Evolutionary conservation across 2,113 vertebrate species (phyloP).

Genomic region (Myrmecophaga tridactyla): DNA sequence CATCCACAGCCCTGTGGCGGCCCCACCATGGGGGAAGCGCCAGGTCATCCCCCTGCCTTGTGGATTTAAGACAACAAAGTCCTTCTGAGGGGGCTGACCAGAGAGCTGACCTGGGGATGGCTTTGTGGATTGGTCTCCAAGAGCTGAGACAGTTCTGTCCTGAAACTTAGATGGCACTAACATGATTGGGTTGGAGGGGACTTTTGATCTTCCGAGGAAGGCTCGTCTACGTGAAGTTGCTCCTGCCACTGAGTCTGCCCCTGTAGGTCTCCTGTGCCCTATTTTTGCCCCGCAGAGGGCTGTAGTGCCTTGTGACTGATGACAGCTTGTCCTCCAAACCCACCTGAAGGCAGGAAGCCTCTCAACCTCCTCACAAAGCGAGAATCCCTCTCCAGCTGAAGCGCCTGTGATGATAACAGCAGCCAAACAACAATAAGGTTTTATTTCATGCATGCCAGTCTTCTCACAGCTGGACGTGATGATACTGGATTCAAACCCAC

Average conservation of each 20-base stretch:
- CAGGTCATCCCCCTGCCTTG: not conserved
- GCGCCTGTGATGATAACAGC: not conserved
- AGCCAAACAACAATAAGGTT: no score
- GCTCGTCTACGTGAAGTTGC: not conserved
- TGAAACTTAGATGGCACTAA: not conserved
- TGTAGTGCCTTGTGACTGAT: not conserved
- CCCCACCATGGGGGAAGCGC: not conserved
- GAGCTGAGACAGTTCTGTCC: not conserved
- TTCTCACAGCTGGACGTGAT: not conserved
- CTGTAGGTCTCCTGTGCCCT: not conserved
- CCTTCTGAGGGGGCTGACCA: not conserved
- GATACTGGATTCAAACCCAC: not conserved
- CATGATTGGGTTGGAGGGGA: not conserved
- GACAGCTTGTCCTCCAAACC: not conserved
- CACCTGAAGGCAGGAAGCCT: not conserved
- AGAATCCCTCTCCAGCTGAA: not conserved
- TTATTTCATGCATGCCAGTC: not conserved
- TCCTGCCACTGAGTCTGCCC: not conserved
- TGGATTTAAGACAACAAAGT: not conserved
- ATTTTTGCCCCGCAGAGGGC: not conserved
- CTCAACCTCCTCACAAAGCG: not conserved
- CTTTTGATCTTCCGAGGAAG: not conserved
- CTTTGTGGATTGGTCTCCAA: not conserved
- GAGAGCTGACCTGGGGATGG: not conserved
- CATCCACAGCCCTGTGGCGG: fast-evolving